Percentiles rank a stretch among this genome's conserved stretches.
These are phyloP conservation scores for Fistularia tabacaria DNA, from an alignment of 2,797 vertebrate genomes.

Conservation along the genomic window DNA sequence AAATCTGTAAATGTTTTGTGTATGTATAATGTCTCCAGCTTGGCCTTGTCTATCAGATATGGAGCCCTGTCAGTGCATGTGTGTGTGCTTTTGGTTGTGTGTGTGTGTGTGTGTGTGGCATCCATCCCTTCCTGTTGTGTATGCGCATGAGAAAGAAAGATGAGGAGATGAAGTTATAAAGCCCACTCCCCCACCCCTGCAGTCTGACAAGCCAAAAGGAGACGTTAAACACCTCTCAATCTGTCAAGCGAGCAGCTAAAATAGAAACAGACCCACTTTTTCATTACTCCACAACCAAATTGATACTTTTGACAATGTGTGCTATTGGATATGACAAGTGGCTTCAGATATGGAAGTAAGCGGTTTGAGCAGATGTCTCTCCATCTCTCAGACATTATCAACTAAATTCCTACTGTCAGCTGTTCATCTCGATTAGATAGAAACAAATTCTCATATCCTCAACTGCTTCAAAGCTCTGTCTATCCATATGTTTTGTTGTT, in stretches of 20 bases:
- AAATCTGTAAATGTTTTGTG: too few species aligned
- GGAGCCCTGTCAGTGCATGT: conserved; percentile 45
- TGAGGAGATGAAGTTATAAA: conserved; percentile 70
- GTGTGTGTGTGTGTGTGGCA: background rate
- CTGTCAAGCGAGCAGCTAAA: conserved; percentile 69
- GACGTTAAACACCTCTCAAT: conserved; percentile 74
- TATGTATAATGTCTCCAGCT: conserved; percentile 58
- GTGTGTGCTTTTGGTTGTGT: conserved; percentile 16
- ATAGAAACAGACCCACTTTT: conserved; percentile 68
- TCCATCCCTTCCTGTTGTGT: too few species aligned
- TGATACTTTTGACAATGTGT: conserved; percentile 71
- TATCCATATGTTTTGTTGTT: conserved; percentile 26
- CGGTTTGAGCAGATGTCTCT: conserved; percentile 59
- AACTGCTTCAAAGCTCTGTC: conserved; percentile 30
- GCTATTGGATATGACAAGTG: conserved; percentile 71
- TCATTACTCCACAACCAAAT: conserved; percentile 64
- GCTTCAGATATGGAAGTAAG: conserved; percentile 67
- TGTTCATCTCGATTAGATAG: conserved; percentile 66
- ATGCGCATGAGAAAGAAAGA: conserved; percentile 26
- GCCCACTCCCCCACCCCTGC: conserved; percentile 14
- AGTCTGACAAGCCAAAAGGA: conserved; percentile 67
- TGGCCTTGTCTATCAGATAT: conserved; percentile 66
- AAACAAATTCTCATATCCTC: conserved; percentile 48
- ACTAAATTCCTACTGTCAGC: conserved; percentile 67
- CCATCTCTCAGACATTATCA: conserved; percentile 61